phyloP scores from a whole-genome alignment of 2,888 invertebrate species.

The Cosmia pyralina region DNA sequence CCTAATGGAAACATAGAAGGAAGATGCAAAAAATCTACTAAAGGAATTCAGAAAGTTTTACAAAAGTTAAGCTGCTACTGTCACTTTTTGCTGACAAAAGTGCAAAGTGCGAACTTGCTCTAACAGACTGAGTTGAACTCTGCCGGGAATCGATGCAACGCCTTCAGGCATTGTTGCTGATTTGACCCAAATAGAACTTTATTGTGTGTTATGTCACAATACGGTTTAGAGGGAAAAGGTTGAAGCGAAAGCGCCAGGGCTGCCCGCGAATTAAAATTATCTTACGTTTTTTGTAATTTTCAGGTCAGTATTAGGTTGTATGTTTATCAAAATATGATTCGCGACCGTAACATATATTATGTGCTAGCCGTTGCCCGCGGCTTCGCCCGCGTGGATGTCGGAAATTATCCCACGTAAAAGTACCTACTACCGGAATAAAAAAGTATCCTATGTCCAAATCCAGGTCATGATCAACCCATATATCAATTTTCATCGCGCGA shows the following conservation, averaged over 20 bases:
- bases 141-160: conserved; percentile 33
- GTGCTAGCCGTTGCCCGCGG: too few relatives aligned
- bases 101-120: conserved; percentile 24
- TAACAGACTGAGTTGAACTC: conserved; percentile 40
- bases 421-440: too few relatives aligned
- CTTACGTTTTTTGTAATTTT: too few relatives aligned
- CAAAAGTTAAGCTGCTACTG: conserved; percentile 15
- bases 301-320: too few relatives aligned
- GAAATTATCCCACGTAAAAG: too few relatives aligned
- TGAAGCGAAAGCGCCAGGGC: not conserved
- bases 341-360: too few relatives aligned
- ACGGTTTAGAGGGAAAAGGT: not conserved
- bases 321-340: too few relatives aligned
- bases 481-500: too few relatives aligned
- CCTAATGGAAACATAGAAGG: not conserved
- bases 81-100: conserved; percentile 21
- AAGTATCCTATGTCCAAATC: too few relatives aligned
- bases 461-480: too few relatives aligned
- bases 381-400: too few relatives aligned
- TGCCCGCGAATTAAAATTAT: too few relatives aligned
- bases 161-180: conserved; percentile 52
- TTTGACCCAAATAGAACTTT: conserved; percentile 62
- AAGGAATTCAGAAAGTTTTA: not conserved
- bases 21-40: not conserved
- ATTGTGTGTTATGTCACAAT: conserved; percentile 29